Evolutionary conservation across 2,797 vertebrate genomes (phyloP).

Genomic region (Parauchenoglanis ngamensis): DNA sequence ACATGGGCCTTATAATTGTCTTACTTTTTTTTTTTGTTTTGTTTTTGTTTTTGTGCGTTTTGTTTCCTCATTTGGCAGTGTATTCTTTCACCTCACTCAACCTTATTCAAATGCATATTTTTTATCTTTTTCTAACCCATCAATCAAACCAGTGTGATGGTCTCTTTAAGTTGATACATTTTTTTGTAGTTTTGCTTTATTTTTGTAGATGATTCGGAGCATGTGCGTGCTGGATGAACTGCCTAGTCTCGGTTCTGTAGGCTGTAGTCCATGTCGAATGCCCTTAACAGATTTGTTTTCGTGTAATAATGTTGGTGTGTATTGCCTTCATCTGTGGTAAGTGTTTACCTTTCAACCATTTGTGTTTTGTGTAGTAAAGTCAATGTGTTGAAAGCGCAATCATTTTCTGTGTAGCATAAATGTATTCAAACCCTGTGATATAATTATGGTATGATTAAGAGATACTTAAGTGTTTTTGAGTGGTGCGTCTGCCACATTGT

Average conservation of each 20-base stretch:
- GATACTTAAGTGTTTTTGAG: background rate
- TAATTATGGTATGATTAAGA: background rate
- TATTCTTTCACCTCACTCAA: constrained; percentile 5
- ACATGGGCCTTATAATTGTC: constrained; percentile 53
- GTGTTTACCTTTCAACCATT: constrained; percentile 55
- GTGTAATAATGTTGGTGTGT: constrained; percentile 58
- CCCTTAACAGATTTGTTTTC: constrained; percentile 44
- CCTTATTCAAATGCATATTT: constrained; percentile 7
- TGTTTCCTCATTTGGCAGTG: constrained; percentile 34
- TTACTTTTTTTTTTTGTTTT: constrained; percentile 61
- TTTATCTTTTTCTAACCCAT: constrained; percentile 31
- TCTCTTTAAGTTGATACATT: constrained; percentile 48
- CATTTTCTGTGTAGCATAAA: background rate
- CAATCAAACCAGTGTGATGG: constrained; percentile 45
- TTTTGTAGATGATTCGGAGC: constrained; percentile 69
- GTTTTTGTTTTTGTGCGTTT: background rate
- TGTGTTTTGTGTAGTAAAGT: constrained; percentile 10
- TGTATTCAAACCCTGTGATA: background rate
- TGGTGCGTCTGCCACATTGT: background rate
- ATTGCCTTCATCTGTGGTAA: constrained; percentile 65
- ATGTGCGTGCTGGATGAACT: constrained; percentile 91
- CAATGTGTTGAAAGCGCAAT: background rate
- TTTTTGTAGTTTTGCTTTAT: constrained; percentile 60
- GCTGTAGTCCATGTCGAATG: constrained; percentile 55
- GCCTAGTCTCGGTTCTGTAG: constrained; percentile 75